A percentile compares a stretch with the other conserved stretches of the same genome.
These are phyloP conservation scores for Ceuthmochares aereus DNA, from an alignment of 2,113 vertebrate genomes.

Conservation along the genomic window DNA sequence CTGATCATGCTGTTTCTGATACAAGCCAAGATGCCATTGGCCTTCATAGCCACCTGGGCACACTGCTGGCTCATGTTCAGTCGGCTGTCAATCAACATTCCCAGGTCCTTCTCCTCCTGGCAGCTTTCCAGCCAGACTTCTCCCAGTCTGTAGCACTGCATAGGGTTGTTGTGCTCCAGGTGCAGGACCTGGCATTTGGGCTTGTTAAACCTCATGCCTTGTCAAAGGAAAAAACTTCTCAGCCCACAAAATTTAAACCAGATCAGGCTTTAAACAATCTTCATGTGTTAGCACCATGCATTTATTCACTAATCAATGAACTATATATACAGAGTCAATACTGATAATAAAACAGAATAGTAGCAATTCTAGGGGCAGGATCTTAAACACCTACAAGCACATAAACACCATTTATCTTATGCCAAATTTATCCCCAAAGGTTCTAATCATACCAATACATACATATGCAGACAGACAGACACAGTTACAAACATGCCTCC, in stretches of 20 bases:
- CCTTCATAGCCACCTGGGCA: too few relatives aligned
- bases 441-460: background rate
- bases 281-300: background rate
- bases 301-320: background rate
- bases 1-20: too few relatives aligned
- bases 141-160: too few relatives aligned
- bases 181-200: too few relatives aligned
- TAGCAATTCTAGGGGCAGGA: background rate
- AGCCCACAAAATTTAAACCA: background rate
- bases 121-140: too few relatives aligned
- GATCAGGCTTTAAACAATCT: background rate
- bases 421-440: background rate
- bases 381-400: background rate
- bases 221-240: background rate
- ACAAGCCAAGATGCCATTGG: too few relatives aligned
- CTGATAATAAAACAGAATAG: background rate
- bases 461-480: background rate
- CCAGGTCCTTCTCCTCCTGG: too few relatives aligned
- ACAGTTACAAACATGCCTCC: fast-evolving
- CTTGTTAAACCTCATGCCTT: too few relatives aligned
- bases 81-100: too few relatives aligned
- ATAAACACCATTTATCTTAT: background rate
- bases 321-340: background rate
- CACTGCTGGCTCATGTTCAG: too few relatives aligned
- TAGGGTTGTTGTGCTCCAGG: too few relatives aligned